Base-by-base conservation (phyloP, 2,113 vertebrate genomes). In the Formicarius rufipectus region DNA sequence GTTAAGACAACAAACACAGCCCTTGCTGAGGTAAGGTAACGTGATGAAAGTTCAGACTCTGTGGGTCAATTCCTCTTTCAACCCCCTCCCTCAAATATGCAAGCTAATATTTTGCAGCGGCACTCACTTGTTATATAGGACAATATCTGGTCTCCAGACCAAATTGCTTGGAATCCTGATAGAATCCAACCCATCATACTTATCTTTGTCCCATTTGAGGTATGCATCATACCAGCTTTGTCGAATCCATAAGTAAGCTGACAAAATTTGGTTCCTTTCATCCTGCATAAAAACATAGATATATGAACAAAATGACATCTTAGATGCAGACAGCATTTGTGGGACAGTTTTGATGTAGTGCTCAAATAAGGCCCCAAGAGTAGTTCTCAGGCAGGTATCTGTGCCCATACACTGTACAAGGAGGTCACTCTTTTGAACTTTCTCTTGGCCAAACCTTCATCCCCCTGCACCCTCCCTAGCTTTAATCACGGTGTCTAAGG, bases 121-220 rank as follows among this genome's bases (percentile, higher is more conserved):
- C 50, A 95, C 98, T 96, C 98, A 99, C 99, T 99, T 99, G 98
- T 99, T 99, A 91, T 99, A 99, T 4, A 99, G 98, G 74, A 99
- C 99, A 21, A 99, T 99, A 95, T 99, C 99, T 0, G 99, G 99
- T 94, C 99, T 99, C 99, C 99, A 99, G 79, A 99, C 99, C 83
- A 99, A 97, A 95, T 98, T 98, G 30, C 99, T 99, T 83, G 99
- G 99, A 91, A 99, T 99, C 94, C 99, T 98, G 94, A 99, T 99
- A 83, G 99, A 98, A 97, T 99, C 99, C 64, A 99, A 96, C 12
- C 99, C 98, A 24, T 99, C 99, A 2, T 99, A 99, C 89, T 98
- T 98, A 75, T 99, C 99, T 90, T 98, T 99, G 94, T 99, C 98
- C 99, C 99, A 99, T 14, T 95, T 98, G 89, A 99, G 97, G 81